Percentiles rank a stretch among this genome's conserved stretches.
phyloP scores from a whole-genome alignment of 23 tunicate species.

The Styela clava region DNA sequence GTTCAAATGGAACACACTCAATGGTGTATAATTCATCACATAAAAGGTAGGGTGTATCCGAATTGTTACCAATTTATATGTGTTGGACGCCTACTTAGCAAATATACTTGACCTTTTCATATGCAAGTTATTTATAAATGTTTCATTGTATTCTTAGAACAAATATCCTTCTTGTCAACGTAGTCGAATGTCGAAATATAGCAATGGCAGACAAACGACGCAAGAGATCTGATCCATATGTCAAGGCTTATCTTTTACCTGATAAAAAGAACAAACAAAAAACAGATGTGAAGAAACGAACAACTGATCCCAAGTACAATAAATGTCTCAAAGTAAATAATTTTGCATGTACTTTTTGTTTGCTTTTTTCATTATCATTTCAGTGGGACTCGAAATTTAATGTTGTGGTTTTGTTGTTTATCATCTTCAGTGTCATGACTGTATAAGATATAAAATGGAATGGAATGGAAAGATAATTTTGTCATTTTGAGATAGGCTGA shows the following conservation, averaged over 20 bases:
- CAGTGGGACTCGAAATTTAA: conserved; percentile 1
- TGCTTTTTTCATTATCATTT: not conserved
- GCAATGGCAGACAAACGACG: conserved; percentile 42
- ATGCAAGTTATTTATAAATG: not conserved
- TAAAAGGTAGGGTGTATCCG: no score
- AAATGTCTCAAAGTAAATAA: conserved; percentile 22
- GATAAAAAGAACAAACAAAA: conserved; percentile 46
- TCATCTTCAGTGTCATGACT: no score
- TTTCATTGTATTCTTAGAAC: conserved; percentile 24
- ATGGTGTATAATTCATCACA: no score
- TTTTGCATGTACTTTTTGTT: not conserved
- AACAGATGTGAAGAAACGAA: conserved; percentile 40
- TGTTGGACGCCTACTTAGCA: not conserved
- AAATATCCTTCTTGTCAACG: conserved; percentile 36
- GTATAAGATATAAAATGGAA: no score
- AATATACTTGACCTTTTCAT: not conserved
- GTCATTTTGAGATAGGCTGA: no score
- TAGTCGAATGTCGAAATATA: conserved; percentile 49
- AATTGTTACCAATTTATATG: no score
- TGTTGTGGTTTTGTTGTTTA: no score
- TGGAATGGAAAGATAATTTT: no score
- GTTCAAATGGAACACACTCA: no score
- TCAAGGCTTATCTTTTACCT: conserved; percentile 61
- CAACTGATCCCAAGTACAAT: conserved; percentile 33
- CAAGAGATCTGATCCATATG: conserved; percentile 57